These are phyloP conservation scores for Cliona cf. orientalis DNA, from an alignment of 37 sponge, comb jelly and placozoan genomes.

Conservation along the genomic window DNA sequence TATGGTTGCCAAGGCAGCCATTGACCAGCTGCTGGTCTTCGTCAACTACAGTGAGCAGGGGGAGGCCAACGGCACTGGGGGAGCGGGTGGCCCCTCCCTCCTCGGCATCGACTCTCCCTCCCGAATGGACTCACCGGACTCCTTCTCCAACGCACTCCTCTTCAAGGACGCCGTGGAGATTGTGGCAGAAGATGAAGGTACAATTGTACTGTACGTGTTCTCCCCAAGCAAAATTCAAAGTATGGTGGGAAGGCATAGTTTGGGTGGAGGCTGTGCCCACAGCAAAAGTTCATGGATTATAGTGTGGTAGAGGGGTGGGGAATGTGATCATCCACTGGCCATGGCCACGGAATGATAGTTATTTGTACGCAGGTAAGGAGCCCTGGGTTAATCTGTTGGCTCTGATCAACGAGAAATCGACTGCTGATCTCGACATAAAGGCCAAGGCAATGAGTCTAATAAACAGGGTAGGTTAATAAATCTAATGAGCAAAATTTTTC, in stretches of 20 bases:
- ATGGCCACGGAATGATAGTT: too few species aligned
- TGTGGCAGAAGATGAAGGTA: slow-evolving; percentile 54
- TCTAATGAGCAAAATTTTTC: neutral
- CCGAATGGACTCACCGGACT: slow-evolving; percentile 45
- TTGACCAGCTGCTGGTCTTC: slow-evolving; percentile 82
- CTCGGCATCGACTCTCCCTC: slow-evolving; percentile 40
- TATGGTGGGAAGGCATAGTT: too few species aligned
- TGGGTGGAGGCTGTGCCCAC: too few species aligned
- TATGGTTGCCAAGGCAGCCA: slow-evolving; percentile 77
- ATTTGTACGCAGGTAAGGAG: slow-evolving; percentile 43
- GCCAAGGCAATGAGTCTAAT: slow-evolving; percentile 80
- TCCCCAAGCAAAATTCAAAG: too few species aligned
- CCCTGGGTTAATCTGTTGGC: slow-evolving; percentile 59
- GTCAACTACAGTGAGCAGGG: slow-evolving; percentile 66
- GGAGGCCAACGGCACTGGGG: slow-evolving; percentile 6
- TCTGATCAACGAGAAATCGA: slow-evolving; percentile 61
- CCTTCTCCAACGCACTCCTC: slow-evolving; percentile 50
- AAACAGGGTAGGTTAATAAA: slow-evolving; percentile 64
- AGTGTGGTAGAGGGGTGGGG: too few species aligned
- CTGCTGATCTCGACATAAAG: slow-evolving; percentile 63
- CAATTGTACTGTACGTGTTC: too few species aligned
- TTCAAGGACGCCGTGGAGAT: slow-evolving; percentile 80
- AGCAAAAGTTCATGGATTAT: too few species aligned
- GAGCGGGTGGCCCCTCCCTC: neutral
- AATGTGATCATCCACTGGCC: too few species aligned